Evolutionary conservation across 2,113 vertebrate species (phyloP).

Genomic region (Pteronura brasiliensis): DNA sequence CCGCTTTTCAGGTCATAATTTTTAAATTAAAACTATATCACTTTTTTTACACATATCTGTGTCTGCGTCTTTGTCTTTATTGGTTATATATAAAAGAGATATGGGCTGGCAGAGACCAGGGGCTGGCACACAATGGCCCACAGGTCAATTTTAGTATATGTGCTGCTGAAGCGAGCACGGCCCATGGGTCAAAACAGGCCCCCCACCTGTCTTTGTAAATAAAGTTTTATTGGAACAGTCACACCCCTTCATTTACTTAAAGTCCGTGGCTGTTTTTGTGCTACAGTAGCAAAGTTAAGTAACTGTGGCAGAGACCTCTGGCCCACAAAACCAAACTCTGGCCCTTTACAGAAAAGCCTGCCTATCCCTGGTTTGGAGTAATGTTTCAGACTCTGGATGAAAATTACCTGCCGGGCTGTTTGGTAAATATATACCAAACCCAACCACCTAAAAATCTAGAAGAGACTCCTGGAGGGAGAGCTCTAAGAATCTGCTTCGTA

Average conservation of each 20-base stretch:
- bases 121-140: neutral
- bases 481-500: neutral
- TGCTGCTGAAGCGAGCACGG: no score
- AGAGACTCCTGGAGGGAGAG: neutral
- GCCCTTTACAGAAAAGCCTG: neutral
- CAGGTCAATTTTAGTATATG: neutral
- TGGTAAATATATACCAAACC: neutral
- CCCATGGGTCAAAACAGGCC: neutral
- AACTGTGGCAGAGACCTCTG: neutral
- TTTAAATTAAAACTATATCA: slow-evolving; percentile 73
- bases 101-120: neutral
- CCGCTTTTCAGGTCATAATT: slow-evolving; percentile 55
- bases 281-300: neutral
- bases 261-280: neutral
- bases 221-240: slow-evolving; percentile 26
- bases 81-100: neutral
- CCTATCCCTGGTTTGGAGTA: neutral
- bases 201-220: neutral
- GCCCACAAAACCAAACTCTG: neutral
- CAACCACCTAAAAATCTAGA: neutral
- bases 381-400: neutral
- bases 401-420: neutral
- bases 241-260: neutral
- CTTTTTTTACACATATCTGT: slow-evolving; percentile 8
- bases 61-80: slow-evolving; percentile 50